phyloP scores from a whole-genome alignment of 2,888 invertebrate species.

The Prostheceraeus crozeri region DNA sequence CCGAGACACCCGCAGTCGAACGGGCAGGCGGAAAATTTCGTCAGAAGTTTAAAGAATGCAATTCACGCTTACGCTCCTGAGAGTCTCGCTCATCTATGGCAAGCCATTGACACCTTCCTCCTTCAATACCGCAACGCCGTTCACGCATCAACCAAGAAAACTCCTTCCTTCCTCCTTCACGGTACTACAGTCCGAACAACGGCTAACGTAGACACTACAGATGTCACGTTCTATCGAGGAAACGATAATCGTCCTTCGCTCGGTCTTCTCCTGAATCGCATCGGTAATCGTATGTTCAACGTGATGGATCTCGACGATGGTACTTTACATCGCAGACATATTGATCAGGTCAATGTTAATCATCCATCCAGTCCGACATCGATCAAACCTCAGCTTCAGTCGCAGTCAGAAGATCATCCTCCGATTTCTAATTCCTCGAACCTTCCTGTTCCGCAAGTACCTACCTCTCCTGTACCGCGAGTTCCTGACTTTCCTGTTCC shows the following conservation, averaged over 20 bases:
- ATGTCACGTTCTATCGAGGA: no score
- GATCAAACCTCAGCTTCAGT: no score
- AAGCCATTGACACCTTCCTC: not conserved
- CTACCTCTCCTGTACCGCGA: no score
- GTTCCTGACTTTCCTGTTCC: no score
- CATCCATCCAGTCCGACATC: no score
- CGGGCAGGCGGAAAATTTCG: constrained; percentile 15
- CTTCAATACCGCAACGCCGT: not conserved
- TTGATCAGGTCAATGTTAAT: constrained; percentile 1
- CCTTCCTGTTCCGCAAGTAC: no score
- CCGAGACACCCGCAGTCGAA: constrained; percentile 11
- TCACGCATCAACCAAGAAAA: not conserved
- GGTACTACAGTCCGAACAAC: no score
- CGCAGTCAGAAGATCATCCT: no score
- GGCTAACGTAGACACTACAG: no score
- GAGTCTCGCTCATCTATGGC: not conserved
- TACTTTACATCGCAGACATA: not conserved
- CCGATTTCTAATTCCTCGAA: no score
- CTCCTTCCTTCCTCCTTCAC: no score
- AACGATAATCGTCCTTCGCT: no score
- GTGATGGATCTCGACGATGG: constrained; percentile 7
- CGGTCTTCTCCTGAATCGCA: not conserved
- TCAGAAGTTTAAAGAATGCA: not conserved
- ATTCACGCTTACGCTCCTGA: constrained; percentile 1
- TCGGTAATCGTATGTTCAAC: not conserved